Evolutionary conservation across 2,113 vertebrate species (phyloP), one percentile per base, ranked within the genome.

Genomic region (Laticauda colubrina): DNA sequence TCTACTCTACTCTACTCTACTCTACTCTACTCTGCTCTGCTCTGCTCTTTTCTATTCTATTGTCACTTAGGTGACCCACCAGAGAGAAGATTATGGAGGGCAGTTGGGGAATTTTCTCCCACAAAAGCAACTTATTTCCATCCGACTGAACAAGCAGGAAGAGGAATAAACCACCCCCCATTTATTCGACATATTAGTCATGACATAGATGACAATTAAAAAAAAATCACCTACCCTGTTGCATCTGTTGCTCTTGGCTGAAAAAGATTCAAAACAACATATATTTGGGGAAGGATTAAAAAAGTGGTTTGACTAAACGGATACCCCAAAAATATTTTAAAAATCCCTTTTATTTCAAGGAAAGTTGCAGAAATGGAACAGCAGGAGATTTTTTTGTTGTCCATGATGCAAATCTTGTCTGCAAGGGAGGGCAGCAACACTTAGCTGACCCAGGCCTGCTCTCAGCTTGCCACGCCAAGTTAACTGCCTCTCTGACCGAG

Each of bases 381-480:
- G 69, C 1, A 10, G 90, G 3, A 9, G 3, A 75, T 39, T 8
- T 8, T 57, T 0, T 0, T 0, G 8, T 4, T 0, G 0, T 6
- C 0, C 45, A 89, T 90, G 39, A 15, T 3, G 0, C 43, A 15
- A 34, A 4, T 39, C 20, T 39, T 39, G 1, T 48, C 55, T 23
- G 6, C 9, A 86, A 89, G 0, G 0, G 75, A 43, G 93, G 88
- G 93, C 48, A 91, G 21, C 75, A 51, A 87, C 53, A 85, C 91
- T 57, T 69, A 94, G 75, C 61, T 0, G 0, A 48, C 86, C 55
- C 90, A 57, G 0, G 0, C 15, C n/a, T 51, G 0, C 0, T 20
- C 18, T 43, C 93, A 26, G 90, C 89, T 85, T 9, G 91, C 61
- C 57, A 39, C 0, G 51, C 51, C 48, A 43, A 64, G 91, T 88